Conservation (phyloP, 2,888 invertebrate species). For the Caenorhabditis imperialis region DNA sequence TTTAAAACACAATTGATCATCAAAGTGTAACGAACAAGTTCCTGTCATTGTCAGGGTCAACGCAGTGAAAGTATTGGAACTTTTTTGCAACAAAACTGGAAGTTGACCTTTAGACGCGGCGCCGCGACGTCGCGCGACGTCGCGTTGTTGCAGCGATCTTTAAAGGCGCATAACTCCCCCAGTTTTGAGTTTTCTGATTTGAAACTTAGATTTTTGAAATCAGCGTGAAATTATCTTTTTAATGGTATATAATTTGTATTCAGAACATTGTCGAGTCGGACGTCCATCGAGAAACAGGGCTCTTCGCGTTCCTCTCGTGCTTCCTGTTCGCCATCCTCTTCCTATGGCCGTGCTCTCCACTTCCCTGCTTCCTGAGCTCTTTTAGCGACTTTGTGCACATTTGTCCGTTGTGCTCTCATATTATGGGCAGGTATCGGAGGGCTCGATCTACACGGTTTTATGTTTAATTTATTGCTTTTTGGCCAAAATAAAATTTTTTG, state of each 20-base stretch:
- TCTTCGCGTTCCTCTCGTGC: constrained; percentile 69
- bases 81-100: no score
- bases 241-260: constrained; percentile 32
- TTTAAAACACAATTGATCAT: no score
- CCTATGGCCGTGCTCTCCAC: constrained; percentile 74
- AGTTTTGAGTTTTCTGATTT: no score
- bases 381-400: constrained; percentile 73
- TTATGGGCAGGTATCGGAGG: constrained; percentile 68
- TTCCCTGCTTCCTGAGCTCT: constrained; percentile 70
- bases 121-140: no score
- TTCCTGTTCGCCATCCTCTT: constrained; percentile 63
- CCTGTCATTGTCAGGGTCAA: no score
- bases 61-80: no score
- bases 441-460: constrained; percentile 65
- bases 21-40: no score
- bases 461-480: constrained; percentile 56
- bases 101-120: no score
- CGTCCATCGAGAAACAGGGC: constrained; percentile 68
- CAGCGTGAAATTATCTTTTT: not conserved
- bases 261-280: constrained; percentile 73
- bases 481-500: not conserved
- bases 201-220: no score
- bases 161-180: no score
- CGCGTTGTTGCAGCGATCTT: no score
- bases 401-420: constrained; percentile 73